phyloP scores from a whole-genome alignment of 2,888 invertebrate species.

The Leptopilina syphax region DNA sequence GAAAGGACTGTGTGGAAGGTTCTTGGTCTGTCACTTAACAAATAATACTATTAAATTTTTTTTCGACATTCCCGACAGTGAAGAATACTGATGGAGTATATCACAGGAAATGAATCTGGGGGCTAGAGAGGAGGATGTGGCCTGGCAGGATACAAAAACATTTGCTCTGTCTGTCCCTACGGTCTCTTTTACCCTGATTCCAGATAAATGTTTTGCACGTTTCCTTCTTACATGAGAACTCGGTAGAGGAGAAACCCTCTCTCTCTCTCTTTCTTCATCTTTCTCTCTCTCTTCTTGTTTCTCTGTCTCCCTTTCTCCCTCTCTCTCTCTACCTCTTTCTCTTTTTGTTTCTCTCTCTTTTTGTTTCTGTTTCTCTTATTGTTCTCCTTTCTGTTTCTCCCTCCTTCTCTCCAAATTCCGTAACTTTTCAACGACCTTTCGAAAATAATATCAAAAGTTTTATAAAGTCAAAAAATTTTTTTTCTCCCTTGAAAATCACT shows the following conservation, averaged over 20 bases:
- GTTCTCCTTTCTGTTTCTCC: too few relatives aligned
- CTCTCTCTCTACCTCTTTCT: too few relatives aligned
- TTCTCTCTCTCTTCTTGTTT: too few relatives aligned
- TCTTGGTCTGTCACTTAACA: not conserved
- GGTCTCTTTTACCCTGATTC: constrained; percentile 35
- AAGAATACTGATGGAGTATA: constrained; percentile 19
- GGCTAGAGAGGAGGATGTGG: not conserved
- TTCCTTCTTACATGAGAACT: not conserved
- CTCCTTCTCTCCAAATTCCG: not conserved
- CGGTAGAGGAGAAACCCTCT: not conserved
- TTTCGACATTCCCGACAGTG: constrained; percentile 21
- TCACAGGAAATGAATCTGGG: constrained; percentile 21
- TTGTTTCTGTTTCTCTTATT: too few relatives aligned
- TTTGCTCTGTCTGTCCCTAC: constrained; percentile 25
- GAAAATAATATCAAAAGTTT: not conserved
- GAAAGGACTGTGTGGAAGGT: not conserved
- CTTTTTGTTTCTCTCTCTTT: too few relatives aligned
- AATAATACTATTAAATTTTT: not conserved
- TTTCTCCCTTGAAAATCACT: not conserved
- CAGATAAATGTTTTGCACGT: constrained; percentile 32
- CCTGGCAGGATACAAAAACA: constrained; percentile 21
- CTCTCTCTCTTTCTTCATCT: not conserved
- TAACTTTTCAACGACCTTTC: not conserved
- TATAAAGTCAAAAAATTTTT: not conserved
- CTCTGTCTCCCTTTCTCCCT: too few relatives aligned